Evolutionary conservation across 2,888 invertebrate species (phyloP).

Genomic region (Aphelenchoides bicaudatus): DNA sequence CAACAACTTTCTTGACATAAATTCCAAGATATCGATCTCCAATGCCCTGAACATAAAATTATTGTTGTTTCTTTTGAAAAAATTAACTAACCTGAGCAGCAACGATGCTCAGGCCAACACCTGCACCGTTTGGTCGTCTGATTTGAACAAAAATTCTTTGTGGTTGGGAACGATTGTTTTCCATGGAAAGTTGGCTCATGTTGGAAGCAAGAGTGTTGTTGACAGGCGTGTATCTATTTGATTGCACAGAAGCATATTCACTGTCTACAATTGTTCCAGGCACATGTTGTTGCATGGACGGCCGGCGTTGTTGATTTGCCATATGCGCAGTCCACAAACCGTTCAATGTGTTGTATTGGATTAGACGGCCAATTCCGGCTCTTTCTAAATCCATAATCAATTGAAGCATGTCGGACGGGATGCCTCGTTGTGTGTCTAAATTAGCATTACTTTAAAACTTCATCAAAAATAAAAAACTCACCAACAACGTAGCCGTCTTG

Average conservation of each 20-base stretch:
- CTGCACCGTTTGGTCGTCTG: constrained; percentile 67
- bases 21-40: constrained; percentile 83
- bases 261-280: background rate
- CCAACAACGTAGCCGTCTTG: constrained; percentile 85
- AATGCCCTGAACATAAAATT: too few relatives aligned
- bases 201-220: too few relatives aligned
- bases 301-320: background rate
- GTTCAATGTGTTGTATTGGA: constrained; percentile 81
- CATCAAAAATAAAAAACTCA: constrained; percentile 19
- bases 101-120: constrained; percentile 96
- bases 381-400: constrained; percentile 79
- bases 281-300: too few relatives aligned
- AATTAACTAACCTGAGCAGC: constrained; percentile 97
- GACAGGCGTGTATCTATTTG: background rate
- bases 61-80: too few relatives aligned
- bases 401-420: constrained; percentile 80
- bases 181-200: background rate
- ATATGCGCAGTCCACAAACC: constrained; percentile 90
- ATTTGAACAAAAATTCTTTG: constrained; percentile 18
- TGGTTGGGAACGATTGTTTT: background rate
- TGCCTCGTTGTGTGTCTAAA: constrained; percentile 87
- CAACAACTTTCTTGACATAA: constrained; percentile 96
- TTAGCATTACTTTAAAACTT: constrained; percentile 2
- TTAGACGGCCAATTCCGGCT: constrained; percentile 79
- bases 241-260: constrained; percentile 1